phyloP scores from a whole-genome alignment of 2,797 vertebrate species.

The Balearica regulorum region DNA sequence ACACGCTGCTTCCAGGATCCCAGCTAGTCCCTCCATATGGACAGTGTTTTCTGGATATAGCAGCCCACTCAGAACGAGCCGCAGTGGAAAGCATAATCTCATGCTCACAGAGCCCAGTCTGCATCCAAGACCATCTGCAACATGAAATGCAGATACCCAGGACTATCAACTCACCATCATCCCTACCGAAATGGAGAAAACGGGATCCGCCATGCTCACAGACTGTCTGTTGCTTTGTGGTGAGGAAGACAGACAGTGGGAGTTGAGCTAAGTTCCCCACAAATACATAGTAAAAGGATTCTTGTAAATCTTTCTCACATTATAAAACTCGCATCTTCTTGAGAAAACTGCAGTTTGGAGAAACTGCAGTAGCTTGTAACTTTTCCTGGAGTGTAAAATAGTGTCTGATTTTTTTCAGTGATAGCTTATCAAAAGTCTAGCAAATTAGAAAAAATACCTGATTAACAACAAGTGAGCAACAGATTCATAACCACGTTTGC shows the following conservation, averaged over 20 bases:
- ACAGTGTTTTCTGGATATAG: not conserved
- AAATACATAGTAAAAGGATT: not conserved
- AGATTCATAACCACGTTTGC: not conserved
- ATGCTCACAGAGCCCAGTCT: not conserved
- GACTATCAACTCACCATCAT: not conserved
- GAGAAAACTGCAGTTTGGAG: not conserved
- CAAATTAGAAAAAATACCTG: not conserved
- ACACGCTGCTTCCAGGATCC: not conserved
- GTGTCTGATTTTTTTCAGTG: not conserved
- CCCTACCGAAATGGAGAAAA: not conserved
- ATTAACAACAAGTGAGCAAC: not conserved
- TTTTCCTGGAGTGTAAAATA: not conserved
- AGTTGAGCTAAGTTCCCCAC: not conserved
- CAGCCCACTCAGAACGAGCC: not conserved
- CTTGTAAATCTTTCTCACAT: not conserved
- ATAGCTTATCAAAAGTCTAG: not conserved
- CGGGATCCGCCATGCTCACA: not conserved
- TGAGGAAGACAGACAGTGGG: not conserved
- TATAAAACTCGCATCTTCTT: not conserved
- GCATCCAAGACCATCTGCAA: not conserved
- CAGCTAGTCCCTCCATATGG: conserved; percentile 18
- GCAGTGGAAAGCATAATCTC: not conserved
- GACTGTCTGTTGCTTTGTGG: not conserved
- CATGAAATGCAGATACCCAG: not conserved
- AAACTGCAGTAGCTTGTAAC: not conserved